These are phyloP conservation scores for Paracanthobrama guichenoti DNA, from an alignment of 2,113 vertebrate species.

Conservation along the genomic window DNA sequence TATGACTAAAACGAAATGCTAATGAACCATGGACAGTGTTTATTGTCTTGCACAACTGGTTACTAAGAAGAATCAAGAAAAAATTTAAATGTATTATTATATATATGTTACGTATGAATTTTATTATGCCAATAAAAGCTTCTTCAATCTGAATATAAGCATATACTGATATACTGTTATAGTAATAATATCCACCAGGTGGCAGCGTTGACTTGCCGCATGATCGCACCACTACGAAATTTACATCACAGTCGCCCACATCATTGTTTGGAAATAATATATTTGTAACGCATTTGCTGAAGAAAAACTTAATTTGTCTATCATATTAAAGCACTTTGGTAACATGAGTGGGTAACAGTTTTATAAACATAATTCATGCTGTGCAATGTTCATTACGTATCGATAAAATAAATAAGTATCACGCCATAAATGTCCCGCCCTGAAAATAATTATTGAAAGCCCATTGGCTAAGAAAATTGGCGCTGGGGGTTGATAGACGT, in stretches of 20 bases:
- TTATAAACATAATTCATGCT: background rate
- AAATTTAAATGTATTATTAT: too few species aligned
- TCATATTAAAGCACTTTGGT: slow-evolving; percentile 2
- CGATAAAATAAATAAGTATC: background rate
- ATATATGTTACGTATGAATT: background rate
- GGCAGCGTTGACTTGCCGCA: slow-evolving; percentile 2
- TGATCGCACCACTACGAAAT: background rate
- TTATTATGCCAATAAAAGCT: background rate
- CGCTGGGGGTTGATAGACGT: slow-evolving; percentile 55
- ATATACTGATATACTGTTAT: background rate
- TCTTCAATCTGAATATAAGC: background rate
- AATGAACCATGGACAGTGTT: background rate
- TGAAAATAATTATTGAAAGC: background rate
- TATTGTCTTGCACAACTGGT: background rate
- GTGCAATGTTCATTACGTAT: background rate
- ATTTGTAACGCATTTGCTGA: background rate
- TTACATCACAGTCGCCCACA: slow-evolving; percentile 3
- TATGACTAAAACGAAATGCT: background rate
- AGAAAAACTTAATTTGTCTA: background rate
- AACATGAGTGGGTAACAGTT: background rate
- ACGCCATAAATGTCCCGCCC: slow-evolving; percentile 31
- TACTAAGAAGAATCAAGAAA: background rate
- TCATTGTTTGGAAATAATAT: background rate
- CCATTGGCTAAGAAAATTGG: slow-evolving; percentile 46
- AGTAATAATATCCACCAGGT: background rate